These are phyloP conservation scores for Arenaria interpres DNA, from an alignment of 2,113 vertebrate species.

Conservation along the genomic window DNA sequence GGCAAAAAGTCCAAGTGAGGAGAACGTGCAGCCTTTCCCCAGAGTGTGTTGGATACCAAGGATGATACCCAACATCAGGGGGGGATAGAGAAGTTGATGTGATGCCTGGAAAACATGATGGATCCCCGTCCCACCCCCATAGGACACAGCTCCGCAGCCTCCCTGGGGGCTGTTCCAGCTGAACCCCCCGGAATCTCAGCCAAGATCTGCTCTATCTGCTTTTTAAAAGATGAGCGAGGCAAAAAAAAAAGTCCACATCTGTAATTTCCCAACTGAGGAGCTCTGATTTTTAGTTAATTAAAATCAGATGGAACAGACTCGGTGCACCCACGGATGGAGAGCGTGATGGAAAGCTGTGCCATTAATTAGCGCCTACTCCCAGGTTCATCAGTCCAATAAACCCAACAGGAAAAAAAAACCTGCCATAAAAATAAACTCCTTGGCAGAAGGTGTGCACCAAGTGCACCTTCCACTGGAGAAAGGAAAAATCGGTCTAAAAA, in stretches of 20 bases:
- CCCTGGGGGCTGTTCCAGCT: accelerated
- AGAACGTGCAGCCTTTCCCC: not conserved
- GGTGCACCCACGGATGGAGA: not conserved
- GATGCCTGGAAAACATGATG: not conserved
- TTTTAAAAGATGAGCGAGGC: not conserved
- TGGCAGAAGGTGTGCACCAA: not conserved
- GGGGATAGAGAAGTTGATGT: not conserved
- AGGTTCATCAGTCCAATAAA: not conserved
- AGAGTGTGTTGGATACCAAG: not conserved
- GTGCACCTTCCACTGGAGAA: too few relatives aligned
- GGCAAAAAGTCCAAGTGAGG: not conserved
- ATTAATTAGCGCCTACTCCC: not conserved
- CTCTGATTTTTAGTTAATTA: constrained; percentile 33
- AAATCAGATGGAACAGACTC: not conserved
- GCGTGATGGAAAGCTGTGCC: not conserved
- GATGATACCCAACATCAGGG: not conserved
- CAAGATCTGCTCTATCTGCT: not conserved
- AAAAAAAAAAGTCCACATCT: not conserved
- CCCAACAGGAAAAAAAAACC: not conserved
- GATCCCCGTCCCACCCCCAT: not conserved
- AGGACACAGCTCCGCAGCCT: not conserved
- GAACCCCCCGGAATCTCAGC: not conserved
- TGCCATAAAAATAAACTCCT: not conserved
- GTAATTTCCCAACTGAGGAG: not conserved
- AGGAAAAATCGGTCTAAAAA: not conserved